phyloP scores from a whole-genome alignment of 1,140 invertebrate species.

The Fopius arisanus region DNA sequence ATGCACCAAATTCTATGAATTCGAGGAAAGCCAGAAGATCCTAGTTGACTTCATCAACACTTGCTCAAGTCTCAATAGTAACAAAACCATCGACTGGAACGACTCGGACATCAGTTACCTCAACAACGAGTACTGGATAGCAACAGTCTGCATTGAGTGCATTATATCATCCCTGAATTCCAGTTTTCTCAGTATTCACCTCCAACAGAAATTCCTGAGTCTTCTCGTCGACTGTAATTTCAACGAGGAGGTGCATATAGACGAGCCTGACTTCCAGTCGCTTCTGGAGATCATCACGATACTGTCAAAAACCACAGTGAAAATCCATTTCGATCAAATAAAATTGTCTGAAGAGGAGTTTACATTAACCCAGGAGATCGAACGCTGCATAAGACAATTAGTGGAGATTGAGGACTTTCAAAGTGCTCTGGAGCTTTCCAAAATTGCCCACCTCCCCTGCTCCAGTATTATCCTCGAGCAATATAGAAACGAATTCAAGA shows the following conservation, averaged over 20 bases:
- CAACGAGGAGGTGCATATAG: slow-evolving; percentile 64
- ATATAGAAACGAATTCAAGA: slow-evolving; percentile 50
- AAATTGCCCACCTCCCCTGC: slow-evolving; percentile 58
- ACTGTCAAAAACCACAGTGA: slow-evolving; percentile 51
- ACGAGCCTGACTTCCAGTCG: slow-evolving; percentile 64
- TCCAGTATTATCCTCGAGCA: slow-evolving; percentile 52
- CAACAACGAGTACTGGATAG: slow-evolving; percentile 64
- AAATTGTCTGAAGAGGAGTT: slow-evolving; percentile 46
- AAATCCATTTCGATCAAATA: slow-evolving; percentile 52
- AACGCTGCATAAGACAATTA: slow-evolving; percentile 66
- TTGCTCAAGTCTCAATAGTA: slow-evolving; percentile 46
- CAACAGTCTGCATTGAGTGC: slow-evolving; percentile 65
- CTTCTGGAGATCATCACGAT: slow-evolving; percentile 66
- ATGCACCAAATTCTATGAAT: slow-evolving; percentile 50
- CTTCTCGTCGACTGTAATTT: slow-evolving; percentile 64
- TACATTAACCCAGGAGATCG: slow-evolving; percentile 50
- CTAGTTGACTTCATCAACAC: slow-evolving; percentile 48
- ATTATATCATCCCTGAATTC: slow-evolving; percentile 65
- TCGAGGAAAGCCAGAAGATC: slow-evolving; percentile 44
- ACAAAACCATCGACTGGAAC: slow-evolving; percentile 55
- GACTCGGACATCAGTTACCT: slow-evolving; percentile 47
- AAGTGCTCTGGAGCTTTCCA: slow-evolving; percentile 68
- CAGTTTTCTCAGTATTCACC: slow-evolving; percentile 65
- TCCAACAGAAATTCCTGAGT: slow-evolving; percentile 68
- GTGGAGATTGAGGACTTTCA: slow-evolving; percentile 63